A percentile compares a stretch with the other conserved stretches of the same genome.
These are phyloP conservation scores for Metaphire vulgaris DNA, from an alignment of 1,140 invertebrate species.

Conservation along the genomic window DNA sequence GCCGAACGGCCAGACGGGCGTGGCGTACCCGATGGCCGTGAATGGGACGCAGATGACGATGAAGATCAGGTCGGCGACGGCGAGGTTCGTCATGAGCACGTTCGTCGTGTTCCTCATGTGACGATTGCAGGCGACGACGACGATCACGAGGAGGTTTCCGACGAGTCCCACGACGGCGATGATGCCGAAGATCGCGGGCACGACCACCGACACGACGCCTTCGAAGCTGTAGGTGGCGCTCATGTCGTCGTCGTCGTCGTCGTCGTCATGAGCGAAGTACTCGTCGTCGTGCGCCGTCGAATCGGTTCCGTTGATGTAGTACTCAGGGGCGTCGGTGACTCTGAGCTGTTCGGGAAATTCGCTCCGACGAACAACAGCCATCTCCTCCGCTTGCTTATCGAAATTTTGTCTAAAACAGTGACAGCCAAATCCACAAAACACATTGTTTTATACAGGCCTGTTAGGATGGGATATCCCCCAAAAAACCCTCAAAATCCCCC, in stretches of 20 bases:
- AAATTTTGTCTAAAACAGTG: too few species aligned
- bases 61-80: constrained; percentile 81
- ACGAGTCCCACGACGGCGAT: constrained; percentile 7
- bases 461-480: too few species aligned
- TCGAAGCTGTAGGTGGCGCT: not conserved
- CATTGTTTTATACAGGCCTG: too few species aligned
- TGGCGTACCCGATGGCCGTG: constrained; percentile 50
- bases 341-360: too few species aligned
- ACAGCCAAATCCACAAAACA: too few species aligned
- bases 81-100: constrained; percentile 77
- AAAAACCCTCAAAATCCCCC: too few species aligned
- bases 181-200: constrained; percentile 8
- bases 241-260: not conserved
- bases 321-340: too few species aligned
- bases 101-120: constrained; percentile 62
- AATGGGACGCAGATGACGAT: constrained; percentile 88
- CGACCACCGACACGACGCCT: not conserved
- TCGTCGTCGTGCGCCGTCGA: too few species aligned
- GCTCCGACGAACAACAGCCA: too few species aligned
- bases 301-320: too few species aligned
- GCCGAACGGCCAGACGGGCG: constrained; percentile 74
- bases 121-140: constrained; percentile 8
- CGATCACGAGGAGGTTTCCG: constrained; percentile 14
- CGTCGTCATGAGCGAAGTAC: too few species aligned
- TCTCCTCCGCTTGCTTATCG: too few species aligned